Evolutionary conservation across 2,888 invertebrate genomes (phyloP), one percentile per base, ranked within the genome.

Genomic region (Ashinkailepas kermadecensis): DNA sequence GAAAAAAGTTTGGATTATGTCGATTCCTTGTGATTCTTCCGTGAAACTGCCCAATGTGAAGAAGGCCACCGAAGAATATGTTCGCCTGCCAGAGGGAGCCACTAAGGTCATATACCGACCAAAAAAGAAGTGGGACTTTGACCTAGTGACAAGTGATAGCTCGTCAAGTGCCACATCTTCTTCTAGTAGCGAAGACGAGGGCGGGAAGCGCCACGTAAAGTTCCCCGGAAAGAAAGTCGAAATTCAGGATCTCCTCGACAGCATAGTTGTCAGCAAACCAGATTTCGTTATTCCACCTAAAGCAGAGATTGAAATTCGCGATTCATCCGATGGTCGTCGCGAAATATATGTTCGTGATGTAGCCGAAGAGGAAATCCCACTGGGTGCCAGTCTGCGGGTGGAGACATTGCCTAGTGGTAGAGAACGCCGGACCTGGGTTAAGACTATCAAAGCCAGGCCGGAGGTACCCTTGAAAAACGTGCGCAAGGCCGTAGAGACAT

Each of bases 121-220:
- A 8, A 79, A 79, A 18, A 79, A 57, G 23, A 79, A 59, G 58
- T 79, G 79, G 79, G 18, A 79, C 58, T 79, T 79, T 79, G 59
- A 79, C 15, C 58, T 79, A 2, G 57, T 59, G 6, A 79, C 58
- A 13, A 79, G 79, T 79, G 74, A 74, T 18, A 74, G 74, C 56
- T 74, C 74, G 13, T 54, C 74, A 6, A 56, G 54, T 21, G 6
- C 4, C 4, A 21, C 15, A 56, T 74, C 74, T 10, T 74, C 74
- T 2, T 74, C 74, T 8, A 56, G 23, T 10, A 74, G 74, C 15
- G 74, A 74, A 4, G 39, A 39, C 9, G 74, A 74, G 6, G 74
- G 9, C 74, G 21, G 74, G 21, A 56, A 21, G 56, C 70, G 70
- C 13, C 23, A 74, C 10, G 0, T 74, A 9, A 74, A 74, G 56